phyloP scores from a whole-genome alignment of 2,113 vertebrate genomes.

The Halichoeres trimaculatus region DNA sequence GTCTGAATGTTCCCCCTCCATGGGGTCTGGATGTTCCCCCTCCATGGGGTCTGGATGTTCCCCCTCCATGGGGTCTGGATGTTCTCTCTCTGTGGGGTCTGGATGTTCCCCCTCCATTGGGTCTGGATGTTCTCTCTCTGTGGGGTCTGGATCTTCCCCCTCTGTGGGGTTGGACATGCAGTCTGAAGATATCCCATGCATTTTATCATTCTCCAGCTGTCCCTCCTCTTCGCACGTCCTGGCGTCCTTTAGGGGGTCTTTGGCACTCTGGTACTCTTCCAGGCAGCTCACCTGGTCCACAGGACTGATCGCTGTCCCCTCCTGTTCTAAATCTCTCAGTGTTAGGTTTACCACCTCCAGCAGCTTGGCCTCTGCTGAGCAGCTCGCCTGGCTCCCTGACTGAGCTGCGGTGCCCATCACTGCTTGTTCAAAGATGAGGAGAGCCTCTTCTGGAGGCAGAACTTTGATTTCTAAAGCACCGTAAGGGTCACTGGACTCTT shows the following conservation, averaged over 20 bases:
- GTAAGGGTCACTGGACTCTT: slow-evolving; percentile 31
- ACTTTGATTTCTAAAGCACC: slow-evolving; percentile 67
- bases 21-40: no score
- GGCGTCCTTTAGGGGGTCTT: not conserved
- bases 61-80: no score
- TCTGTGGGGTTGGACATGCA: not conserved
- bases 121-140: no score
- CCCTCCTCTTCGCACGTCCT: not conserved
- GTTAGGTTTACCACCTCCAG: not conserved
- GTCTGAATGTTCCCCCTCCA: no score
- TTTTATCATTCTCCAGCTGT: not conserved
- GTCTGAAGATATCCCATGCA: not conserved
- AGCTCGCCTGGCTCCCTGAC: not conserved
- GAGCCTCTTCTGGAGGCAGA: slow-evolving; percentile 70
- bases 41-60: no score
- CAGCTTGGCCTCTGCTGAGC: not conserved
- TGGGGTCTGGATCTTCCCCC: not conserved
- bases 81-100: no score
- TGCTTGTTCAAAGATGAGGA: slow-evolving; percentile 29
- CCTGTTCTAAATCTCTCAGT: not conserved
- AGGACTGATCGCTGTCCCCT: not conserved
- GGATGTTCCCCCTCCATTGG: no score
- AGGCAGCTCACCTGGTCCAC: slow-evolving; percentile 73
- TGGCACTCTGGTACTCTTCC: slow-evolving; percentile 9
- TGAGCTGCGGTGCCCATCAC: not conserved